A percentile compares a stretch with the other conserved stretches of the same genome.
phyloP scores from a whole-genome alignment of 2,888 invertebrate species.

The Cetonia aurata region DNA sequence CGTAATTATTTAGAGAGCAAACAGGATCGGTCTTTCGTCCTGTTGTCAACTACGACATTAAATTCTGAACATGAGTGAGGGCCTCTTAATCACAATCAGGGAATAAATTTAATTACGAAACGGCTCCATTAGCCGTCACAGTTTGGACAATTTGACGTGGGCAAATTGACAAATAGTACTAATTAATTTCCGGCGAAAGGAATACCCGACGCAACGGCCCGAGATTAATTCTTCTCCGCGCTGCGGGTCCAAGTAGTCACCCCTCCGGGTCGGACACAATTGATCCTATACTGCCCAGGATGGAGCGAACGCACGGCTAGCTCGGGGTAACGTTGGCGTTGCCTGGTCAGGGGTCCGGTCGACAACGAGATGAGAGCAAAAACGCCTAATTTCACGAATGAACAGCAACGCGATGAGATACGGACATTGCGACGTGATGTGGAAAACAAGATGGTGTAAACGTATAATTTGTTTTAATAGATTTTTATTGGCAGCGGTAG shows the following conservation, averaged over 20 bases:
- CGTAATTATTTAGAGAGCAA: background rate
- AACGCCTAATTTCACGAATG: no score
- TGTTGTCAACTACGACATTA: conserved; percentile 4
- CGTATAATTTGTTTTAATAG: no score
- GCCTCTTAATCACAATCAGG: conserved; percentile 26
- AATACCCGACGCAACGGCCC: background rate
- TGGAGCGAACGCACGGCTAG: no score
- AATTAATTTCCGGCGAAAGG: conserved; percentile 29
- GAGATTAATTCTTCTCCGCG: conserved; percentile 5
- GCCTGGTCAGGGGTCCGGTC: no score
- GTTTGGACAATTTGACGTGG: conserved; percentile 30
- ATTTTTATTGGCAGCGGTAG: no score
- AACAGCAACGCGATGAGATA: no score
- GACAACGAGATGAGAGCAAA: no score
- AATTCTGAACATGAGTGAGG: conserved; percentile 27
- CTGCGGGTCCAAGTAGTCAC: conserved; percentile 20
- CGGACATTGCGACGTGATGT: no score
- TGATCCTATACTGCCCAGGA: no score
- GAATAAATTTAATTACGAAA: conserved; percentile 30
- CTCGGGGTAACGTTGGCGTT: no score
- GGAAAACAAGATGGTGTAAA: no score
- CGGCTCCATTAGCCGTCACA: conserved; percentile 24
- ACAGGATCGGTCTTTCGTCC: background rate
- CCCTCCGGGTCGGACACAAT: conserved; percentile 14
- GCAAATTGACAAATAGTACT: conserved; percentile 28